Evolutionary conservation across 2,113 vertebrate genomes (phyloP).

Genomic region (Camelus bactrianus): DNA sequence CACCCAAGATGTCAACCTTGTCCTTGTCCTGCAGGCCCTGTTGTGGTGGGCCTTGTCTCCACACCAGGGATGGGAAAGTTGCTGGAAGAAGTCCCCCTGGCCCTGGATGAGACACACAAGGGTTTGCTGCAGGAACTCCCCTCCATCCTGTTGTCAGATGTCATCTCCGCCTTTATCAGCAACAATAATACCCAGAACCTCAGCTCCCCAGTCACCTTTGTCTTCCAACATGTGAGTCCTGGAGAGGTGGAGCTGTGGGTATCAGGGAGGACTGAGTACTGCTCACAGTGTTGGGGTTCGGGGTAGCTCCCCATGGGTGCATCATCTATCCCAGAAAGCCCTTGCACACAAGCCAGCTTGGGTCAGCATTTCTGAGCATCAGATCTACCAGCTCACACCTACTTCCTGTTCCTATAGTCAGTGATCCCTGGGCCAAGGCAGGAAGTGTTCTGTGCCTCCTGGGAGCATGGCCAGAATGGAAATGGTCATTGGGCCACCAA

Average conservation of each 20-base stretch:
- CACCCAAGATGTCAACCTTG: neutral
- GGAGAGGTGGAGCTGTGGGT: accelerated
- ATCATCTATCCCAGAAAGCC: neutral
- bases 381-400: neutral
- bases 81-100: constrained; percentile 65
- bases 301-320: accelerated
- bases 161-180: constrained; percentile 83
- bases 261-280: neutral
- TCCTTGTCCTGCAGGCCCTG: neutral
- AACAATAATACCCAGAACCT: constrained; percentile 82
- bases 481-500: constrained; percentile 83
- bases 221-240: constrained; percentile 83
- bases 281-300: neutral
- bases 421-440: neutral
- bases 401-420: neutral
- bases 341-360: neutral
- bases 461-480: constrained; percentile 68
- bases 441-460: constrained; percentile 83
- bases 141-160: constrained; percentile 85
- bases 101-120: neutral
- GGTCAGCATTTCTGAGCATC: neutral
- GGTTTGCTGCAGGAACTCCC: neutral
- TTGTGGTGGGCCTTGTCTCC: constrained; percentile 82
- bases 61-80: constrained; percentile 79
- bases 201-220: constrained; percentile 77